Base-by-base conservation (phyloP, 2,113 vertebrate genomes). In the Gallinago media region DNA sequence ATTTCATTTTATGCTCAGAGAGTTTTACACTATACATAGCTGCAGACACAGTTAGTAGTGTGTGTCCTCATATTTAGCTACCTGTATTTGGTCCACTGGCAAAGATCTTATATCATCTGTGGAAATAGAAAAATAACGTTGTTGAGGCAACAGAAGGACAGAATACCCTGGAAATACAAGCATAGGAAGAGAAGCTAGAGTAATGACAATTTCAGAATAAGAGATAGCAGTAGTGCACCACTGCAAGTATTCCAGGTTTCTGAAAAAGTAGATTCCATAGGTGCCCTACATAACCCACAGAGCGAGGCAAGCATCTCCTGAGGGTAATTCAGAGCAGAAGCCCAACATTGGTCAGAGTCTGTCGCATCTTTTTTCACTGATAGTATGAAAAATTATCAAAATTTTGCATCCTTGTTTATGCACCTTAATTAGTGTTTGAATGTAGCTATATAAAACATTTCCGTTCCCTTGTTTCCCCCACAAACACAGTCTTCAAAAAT, bases 1-100 rank as follows among this genome's bases (percentile, higher is more conserved):
- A 74, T 63, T 94, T 87, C 29, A 22, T 80, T 87, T 91, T 71
- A 67, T 67, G 8, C n/a, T 93, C 38, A 42, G 49, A 76, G 29
- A 67, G 6, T 58, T 76, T 61, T 46, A 6, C 54, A 18, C 42
- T 65, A 40, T 32, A 25, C 15, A 38, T 47, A 49, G 6, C 11
- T 85, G 8, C n/a, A 94, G 46, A 27, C 9, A 50, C 81, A 70
- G 31, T 32, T 29, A 29, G 47, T 42, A 82, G 25, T 22, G 55
- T 34, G 17, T 70, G 58, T 47, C 21, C 29, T 70, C 19, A 12
- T 76, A 46, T 88, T 79, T 77, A 83, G 25, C 16, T 80, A 29
- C 46, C 71, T 70, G 3, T 42, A 54, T 5, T 46, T 79, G 34
- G 19, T 79, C 27, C 20, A 40, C 25, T 52, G 5, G 2, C 2